These are phyloP conservation scores for Pongo pygmaeus DNA, from an alignment of 2,113 vertebrate species.

Conservation along the genomic window DNA sequence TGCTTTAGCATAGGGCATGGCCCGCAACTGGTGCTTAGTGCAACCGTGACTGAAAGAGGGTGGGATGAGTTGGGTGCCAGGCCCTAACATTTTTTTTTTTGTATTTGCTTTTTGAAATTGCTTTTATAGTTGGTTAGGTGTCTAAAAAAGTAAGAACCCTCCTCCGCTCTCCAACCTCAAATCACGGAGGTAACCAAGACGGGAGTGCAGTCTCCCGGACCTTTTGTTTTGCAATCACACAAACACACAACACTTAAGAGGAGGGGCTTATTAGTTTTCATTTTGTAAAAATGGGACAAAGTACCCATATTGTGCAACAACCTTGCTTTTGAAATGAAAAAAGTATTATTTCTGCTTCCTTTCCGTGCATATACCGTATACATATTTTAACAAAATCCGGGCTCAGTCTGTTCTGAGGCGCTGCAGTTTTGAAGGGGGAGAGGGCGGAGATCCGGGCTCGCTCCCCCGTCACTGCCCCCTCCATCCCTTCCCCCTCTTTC, in stretches of 20 bases:
- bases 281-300: background rate
- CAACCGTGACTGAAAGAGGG: background rate
- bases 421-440: background rate
- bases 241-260: background rate
- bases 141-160: background rate
- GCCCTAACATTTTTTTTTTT: background rate
- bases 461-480: background rate
- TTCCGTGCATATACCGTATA: background rate
- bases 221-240: slow-evolving; percentile 6
- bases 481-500: background rate
- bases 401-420: background rate
- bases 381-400: background rate
- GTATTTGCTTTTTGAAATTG: background rate
- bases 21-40: background rate
- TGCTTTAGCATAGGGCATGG: background rate
- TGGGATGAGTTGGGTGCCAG: background rate
- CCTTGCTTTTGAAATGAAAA: background rate
- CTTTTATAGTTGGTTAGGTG: background rate
- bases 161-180: background rate
- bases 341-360: background rate
- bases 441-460: background rate
- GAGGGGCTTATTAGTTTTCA: background rate
- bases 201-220: background rate
- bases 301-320: background rate
- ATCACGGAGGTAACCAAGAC: background rate